Evolutionary conservation across 2,797 vertebrate genomes (phyloP), one percentile per base, ranked within the genome.

Genomic region (Hippopotamyrus pictus): DNA sequence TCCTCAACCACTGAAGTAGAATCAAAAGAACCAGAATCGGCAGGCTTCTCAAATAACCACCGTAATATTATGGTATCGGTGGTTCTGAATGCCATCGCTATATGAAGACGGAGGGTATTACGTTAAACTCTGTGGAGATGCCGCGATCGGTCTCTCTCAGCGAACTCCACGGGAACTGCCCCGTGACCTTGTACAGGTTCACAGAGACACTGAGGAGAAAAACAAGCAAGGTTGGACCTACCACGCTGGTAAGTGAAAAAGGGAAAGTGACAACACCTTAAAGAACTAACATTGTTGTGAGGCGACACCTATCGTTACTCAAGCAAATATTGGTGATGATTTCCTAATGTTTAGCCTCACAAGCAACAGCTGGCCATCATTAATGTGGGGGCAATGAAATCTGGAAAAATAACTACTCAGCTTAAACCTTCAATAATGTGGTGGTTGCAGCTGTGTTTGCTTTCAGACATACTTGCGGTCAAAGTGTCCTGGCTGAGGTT

Each of bases 111-210:
- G 3, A 86, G 89, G 29, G 50, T 25, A 97, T 96, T 94, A 99
- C 98, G 8, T 96, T 99, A 4, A 97, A 92, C 85, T 99, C 98
- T 1, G 97, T 94, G 0, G 98, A 99, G 57, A 98, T 0, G 3
- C 98, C 98, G 91, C 98, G 92, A 94, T 99, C 98, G 0, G 98
- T 99, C 95, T 99, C 98, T 86, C 98, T 98, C 48, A 99, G 95
- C 1, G 98, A 99, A 92, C 98, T 99, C 98, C 98, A 99, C 0
- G 98, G 98, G 91, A 99, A 99, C 95, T 99, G 98, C 0, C 98
- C 98, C 0, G 97, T 99, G 50, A 99, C 98, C 95, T 99, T 99
- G 92, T 99, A 99, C 7, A 98, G 8, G 92, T 99, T 99, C 50
- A 98, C 93, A 17, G 96, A 96, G 93, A 98, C 95, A 91, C 98